Evolutionary conservation across 2,113 vertebrate genomes (phyloP).

Genomic region (Pomatorhinus ruficollis): DNA sequence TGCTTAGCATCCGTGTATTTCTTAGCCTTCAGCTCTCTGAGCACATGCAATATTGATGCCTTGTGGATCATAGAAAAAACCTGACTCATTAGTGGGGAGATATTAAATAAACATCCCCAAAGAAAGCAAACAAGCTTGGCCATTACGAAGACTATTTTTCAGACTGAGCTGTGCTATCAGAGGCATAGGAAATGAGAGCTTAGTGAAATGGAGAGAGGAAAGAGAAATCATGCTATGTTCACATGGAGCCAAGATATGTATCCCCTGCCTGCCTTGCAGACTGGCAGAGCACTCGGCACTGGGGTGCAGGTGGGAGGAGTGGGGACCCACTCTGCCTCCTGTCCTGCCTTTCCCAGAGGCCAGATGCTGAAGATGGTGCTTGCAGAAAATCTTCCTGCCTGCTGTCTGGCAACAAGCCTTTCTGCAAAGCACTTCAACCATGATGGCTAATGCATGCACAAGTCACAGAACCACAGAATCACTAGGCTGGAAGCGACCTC

Average conservation of each 20-base stretch:
- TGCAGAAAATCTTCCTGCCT: not conserved
- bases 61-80: not conserved
- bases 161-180: not conserved
- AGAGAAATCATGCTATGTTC: not conserved
- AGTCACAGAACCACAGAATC: not conserved
- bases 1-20: not conserved
- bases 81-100: not conserved
- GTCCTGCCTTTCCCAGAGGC: not conserved
- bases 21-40: not conserved
- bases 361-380: not conserved
- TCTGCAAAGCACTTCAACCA: not conserved
- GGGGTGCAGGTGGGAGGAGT: not conserved
- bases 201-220: not conserved
- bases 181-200: not conserved
- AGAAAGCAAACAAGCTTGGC: not conserved
- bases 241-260: fast-evolving
- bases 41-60: not conserved
- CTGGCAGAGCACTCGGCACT: fast-evolving
- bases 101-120: not conserved
- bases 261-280: not conserved
- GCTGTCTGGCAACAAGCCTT: not conserved
- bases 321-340: fast-evolving
- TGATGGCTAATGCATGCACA: fast-evolving
- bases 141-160: not conserved
- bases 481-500: not conserved